phyloP scores from a whole-genome alignment of 2,113 vertebrate genomes.

The Poeciliopsis prolifica region DNA sequence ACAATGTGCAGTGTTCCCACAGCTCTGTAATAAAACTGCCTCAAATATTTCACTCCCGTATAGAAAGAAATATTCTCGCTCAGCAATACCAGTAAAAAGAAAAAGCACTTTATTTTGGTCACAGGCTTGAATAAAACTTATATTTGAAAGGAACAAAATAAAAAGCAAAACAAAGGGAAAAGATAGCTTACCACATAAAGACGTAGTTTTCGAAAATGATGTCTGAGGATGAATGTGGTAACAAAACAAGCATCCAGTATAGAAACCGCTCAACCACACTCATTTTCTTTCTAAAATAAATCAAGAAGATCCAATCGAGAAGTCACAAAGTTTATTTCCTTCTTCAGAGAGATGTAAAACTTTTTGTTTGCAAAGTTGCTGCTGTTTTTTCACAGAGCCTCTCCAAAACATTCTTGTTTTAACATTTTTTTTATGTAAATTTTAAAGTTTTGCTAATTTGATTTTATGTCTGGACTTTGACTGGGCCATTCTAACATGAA shows the following conservation, averaged over 20 bases:
- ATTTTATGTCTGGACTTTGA: background rate
- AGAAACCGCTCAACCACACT: background rate
- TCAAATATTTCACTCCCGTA: slow-evolving; percentile 24
- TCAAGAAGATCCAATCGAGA: background rate
- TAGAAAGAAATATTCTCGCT: slow-evolving; percentile 11
- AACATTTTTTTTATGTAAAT: background rate
- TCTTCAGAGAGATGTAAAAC: background rate
- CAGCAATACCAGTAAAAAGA: slow-evolving; percentile 13
- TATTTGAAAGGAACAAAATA: slow-evolving; percentile 2
- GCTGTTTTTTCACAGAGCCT: background rate
- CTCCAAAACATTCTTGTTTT: background rate
- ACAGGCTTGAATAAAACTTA: slow-evolving; percentile 10
- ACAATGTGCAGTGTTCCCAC: slow-evolving; percentile 32
- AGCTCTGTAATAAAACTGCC: slow-evolving; percentile 48
- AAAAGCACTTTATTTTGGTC: slow-evolving; percentile 9
- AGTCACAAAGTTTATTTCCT: background rate
- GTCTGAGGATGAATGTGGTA: background rate
- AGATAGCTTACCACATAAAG: background rate
- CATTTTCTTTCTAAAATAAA: no score
- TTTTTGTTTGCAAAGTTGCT: background rate
- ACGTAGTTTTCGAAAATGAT: background rate
- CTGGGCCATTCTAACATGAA: background rate
- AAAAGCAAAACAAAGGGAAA: background rate
- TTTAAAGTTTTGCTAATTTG: background rate
- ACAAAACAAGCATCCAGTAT: background rate